Conservation (phyloP, 1,140 invertebrate species). For the Meteorus sp. region DNA sequence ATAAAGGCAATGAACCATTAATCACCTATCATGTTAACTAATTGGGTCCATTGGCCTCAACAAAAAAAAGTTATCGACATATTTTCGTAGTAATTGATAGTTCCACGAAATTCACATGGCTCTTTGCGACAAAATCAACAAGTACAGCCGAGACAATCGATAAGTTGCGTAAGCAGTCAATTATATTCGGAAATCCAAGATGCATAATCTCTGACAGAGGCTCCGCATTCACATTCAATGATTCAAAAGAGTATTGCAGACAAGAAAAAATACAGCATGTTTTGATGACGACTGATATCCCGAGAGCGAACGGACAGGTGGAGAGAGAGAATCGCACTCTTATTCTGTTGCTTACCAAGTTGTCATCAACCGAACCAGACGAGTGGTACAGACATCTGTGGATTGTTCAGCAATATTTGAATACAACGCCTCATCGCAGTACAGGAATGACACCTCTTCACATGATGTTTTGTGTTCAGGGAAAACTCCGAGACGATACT, state of each 20-base stretch:
- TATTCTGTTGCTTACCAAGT: background rate
- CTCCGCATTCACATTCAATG: conserved; percentile 22
- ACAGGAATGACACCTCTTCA: background rate
- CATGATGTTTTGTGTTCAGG: background rate
- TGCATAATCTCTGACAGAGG: conserved; percentile 31
- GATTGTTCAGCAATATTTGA: background rate
- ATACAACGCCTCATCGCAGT: background rate
- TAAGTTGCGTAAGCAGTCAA: conserved; percentile 26
- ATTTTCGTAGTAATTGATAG: conserved; percentile 34
- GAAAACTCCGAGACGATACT: too few species aligned
- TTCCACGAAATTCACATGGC: conserved; percentile 36
- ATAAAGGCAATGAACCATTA: conserved; percentile 35
- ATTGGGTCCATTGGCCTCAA: conserved; percentile 33
- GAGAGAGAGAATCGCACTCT: background rate
- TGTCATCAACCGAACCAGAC: background rate
- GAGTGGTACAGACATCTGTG: background rate
- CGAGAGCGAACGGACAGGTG: conserved; percentile 1
- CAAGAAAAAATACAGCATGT: conserved; percentile 20
- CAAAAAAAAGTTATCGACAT: conserved; percentile 27
- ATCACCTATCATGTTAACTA: conserved; percentile 43
- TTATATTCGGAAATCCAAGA: conserved; percentile 41
- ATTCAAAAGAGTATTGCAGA: conserved; percentile 27
- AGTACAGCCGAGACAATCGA: conserved; percentile 24
- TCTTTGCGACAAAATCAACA: conserved; percentile 30
- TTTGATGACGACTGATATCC: conserved; percentile 18